These are phyloP conservation scores for Pelosia muscerda DNA, from an alignment of 2,888 invertebrate genomes.

Conservation along the genomic window DNA sequence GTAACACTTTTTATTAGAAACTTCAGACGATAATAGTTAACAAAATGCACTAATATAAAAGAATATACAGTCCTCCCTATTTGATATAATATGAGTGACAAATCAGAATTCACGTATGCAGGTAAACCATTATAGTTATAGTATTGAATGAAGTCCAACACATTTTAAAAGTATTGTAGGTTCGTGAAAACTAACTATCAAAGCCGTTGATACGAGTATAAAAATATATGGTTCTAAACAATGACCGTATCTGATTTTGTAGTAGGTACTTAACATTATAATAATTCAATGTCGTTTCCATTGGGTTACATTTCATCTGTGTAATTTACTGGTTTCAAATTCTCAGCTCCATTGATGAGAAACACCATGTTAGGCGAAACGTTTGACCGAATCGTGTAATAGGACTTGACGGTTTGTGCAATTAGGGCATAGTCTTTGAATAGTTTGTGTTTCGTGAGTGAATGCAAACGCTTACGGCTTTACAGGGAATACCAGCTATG, in stretches of 20 bases:
- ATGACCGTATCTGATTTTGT: too few relatives aligned
- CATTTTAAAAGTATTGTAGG: slow-evolving; percentile 2
- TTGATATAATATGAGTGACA: slow-evolving; percentile 26
- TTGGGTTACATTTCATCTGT: too few relatives aligned
- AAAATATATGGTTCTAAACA: too few relatives aligned
- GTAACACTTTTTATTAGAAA: background rate
- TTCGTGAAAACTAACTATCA: too few relatives aligned
- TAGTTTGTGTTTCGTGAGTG: slow-evolving; percentile 11
- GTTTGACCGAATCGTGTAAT: slow-evolving; percentile 6
- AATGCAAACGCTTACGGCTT: background rate
- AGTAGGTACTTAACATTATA: too few relatives aligned
- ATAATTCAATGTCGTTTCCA: too few relatives aligned
- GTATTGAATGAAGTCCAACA: slow-evolving; percentile 33
- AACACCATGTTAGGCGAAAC: background rate
- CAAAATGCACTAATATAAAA: slow-evolving; percentile 45
- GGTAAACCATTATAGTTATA: slow-evolving; percentile 31
- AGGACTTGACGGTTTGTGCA: background rate
- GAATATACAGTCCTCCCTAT: slow-evolving; percentile 13
- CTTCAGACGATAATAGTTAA: background rate
- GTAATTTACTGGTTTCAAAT: background rate
- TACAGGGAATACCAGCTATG: background rate
- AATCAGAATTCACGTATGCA: slow-evolving; percentile 39
- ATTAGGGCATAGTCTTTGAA: slow-evolving; percentile 4
- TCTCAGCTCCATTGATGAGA: background rate
- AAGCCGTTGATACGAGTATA: too few relatives aligned